Evolutionary conservation across 2,113 vertebrate genomes (phyloP).

Genomic region (Anguilla rostrata): DNA sequence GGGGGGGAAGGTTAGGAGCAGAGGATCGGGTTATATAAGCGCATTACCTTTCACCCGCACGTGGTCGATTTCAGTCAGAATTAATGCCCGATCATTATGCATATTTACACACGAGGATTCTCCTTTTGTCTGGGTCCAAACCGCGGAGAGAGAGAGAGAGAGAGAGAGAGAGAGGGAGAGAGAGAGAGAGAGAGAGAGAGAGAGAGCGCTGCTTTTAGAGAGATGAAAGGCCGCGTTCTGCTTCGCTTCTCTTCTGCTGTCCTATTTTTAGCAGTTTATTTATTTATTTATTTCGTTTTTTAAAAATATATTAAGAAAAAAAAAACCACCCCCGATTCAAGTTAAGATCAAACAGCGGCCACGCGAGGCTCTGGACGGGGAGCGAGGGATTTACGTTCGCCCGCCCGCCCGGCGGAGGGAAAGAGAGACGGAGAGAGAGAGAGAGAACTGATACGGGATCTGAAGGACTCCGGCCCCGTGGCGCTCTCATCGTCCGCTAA

Average conservation of each 20-base stretch:
- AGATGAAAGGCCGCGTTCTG: background rate
- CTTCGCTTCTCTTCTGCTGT: background rate
- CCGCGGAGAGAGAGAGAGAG: background rate
- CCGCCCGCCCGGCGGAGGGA: background rate
- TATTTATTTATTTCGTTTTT: background rate
- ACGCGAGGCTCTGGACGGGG: background rate
- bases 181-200: too few species aligned
- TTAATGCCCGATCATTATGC: background rate
- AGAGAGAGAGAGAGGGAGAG: too few species aligned
- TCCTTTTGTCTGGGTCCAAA: background rate
- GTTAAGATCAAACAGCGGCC: slow-evolving; percentile 19
- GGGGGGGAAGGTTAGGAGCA: background rate
- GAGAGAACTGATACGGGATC: background rate
- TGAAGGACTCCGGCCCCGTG: background rate
- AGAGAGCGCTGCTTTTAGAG: background rate
- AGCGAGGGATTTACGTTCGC: background rate
- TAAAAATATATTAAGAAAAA: too few species aligned
- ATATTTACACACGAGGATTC: slow-evolving; percentile 12
- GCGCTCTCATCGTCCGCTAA: background rate
- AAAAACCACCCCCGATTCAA: background rate
- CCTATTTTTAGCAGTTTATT: background rate
- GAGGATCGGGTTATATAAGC: background rate
- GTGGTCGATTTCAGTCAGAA: background rate
- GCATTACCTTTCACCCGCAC: background rate
- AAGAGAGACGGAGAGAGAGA: background rate